Evolutionary conservation across 2,888 invertebrate genomes (phyloP), one percentile per base, ranked within the genome.

Genomic region (Allygus modestus): DNA sequence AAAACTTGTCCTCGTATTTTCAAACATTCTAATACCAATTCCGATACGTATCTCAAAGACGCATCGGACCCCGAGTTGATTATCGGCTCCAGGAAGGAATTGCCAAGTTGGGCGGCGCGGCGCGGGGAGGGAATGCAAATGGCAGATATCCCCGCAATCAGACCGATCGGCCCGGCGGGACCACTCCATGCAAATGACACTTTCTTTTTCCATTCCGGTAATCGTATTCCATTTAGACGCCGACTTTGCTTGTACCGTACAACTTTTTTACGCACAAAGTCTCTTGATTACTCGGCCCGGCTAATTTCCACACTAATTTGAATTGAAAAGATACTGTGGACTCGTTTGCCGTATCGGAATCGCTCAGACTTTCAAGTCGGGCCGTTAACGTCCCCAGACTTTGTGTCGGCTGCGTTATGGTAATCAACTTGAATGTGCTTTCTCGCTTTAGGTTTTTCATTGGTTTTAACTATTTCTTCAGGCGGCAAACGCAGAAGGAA

Each of bases 211-310:
- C 73, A 41, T 73, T 41, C 73, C 41, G 0, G 73, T 41, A 73
- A 73, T 73, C 73, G 73, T 73, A 73, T 73, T 73, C 73, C 69
- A 15, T 31, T 69, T 33, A 73, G 20, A 5, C 37, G 4, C 61
- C 61, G n/a, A 31, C 28, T 31, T 54, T 23, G 11, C 73, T 43
- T 41, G 73, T 23, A 41, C 73, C 37, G 73, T 33, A 73, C 73
- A 73, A 73, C 73, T 73, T 73, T 69, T 73, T 73, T 73, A 73
- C 43, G 73, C 73, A 73, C 69, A 69, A 73, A 73, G 73, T 73
- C 73, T n/a, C 69, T 23, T 41, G 73, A 73, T 73, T 73, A 73
- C 73, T 41, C 26, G 7, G 37, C 20, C 20, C 4, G 43, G 41
- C 73, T 73, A 73, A 73, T 73, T 73, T 41, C 73, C 43, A 33